Percentiles rank a stretch among this genome's conserved stretches.
Evolutionary conservation across 1,140 invertebrate genomes (phyloP).

Genomic region (Calliopsis andreniformis): DNA sequence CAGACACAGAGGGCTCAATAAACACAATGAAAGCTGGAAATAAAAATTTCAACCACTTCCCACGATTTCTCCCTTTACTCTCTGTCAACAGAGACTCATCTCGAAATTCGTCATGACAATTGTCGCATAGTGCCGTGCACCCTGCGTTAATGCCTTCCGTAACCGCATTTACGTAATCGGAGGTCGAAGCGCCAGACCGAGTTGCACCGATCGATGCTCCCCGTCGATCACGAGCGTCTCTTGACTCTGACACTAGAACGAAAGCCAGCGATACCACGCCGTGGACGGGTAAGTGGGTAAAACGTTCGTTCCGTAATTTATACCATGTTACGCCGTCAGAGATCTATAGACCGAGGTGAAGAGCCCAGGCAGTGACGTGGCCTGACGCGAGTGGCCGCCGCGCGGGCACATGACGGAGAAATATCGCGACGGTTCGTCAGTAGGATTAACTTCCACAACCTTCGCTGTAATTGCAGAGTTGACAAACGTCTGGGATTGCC

Average conservation of each 20-base stretch:
- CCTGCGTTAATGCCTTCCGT: constrained; percentile 7
- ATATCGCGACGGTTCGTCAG: background rate
- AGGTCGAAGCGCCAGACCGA: background rate
- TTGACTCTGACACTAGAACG: no score
- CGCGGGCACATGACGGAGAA: background rate
- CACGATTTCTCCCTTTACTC: no score
- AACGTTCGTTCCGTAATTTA: constrained; percentile 5
- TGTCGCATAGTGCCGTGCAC: background rate
- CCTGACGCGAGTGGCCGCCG: constrained; percentile 25
- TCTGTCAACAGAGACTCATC: no score
- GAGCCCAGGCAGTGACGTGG: constrained; percentile 35
- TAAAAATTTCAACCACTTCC: no score
- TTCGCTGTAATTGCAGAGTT: constrained; percentile 42
- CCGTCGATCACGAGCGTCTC: background rate
- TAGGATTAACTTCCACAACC: constrained; percentile 33
- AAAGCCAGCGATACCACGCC: background rate
- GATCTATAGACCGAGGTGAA: constrained; percentile 24
- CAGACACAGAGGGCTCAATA: no score
- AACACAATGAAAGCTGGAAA: no score
- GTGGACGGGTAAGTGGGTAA: background rate
- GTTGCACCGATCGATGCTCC: constrained; percentile 19
- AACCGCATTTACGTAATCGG: constrained; percentile 22
- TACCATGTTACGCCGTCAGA: background rate
- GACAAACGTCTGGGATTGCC: constrained; percentile 32
- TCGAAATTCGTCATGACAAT: background rate